Percentiles rank a stretch among this genome's conserved stretches.
These are phyloP conservation scores for Chironomus tepperi DNA, from an alignment of 1,140 invertebrate genomes.

Conservation along the genomic window DNA sequence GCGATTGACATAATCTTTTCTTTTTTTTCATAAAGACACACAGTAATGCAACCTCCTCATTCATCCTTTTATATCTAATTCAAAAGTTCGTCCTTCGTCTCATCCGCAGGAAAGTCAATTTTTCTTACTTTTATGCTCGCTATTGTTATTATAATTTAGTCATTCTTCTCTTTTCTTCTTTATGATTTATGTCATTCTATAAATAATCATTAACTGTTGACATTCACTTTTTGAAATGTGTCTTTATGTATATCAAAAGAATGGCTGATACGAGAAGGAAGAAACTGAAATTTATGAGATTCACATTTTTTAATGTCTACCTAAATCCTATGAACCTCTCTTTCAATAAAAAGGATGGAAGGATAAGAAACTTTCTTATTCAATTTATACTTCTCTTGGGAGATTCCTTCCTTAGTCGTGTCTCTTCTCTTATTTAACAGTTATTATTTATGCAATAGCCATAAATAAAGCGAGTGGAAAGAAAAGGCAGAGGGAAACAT, in stretches of 20 bases:
- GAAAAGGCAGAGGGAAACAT: background rate
- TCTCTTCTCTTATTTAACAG: background rate
- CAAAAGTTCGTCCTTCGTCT: too few relatives aligned
- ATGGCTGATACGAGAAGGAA: too few relatives aligned
- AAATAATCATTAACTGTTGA: background rate
- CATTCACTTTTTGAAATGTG: slow-evolving; percentile 5
- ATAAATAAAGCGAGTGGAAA: background rate
- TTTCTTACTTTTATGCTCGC: background rate
- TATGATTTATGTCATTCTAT: slow-evolving; percentile 5
- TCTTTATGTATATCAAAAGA: background rate
- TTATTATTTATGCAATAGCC: background rate
- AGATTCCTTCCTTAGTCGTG: background rate
- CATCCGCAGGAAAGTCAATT: too few relatives aligned
- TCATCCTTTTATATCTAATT: too few relatives aligned
- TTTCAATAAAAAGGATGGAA: background rate
- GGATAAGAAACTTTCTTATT: background rate
- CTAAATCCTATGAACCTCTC: background rate
- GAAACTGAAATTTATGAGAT: background rate
- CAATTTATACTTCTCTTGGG: background rate
- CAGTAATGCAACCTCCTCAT: too few relatives aligned
- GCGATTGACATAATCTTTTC: too few relatives aligned
- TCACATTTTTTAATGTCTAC: slow-evolving; percentile 8
- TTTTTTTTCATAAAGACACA: too few relatives aligned
- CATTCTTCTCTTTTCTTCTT: background rate
- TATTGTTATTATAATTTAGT: background rate